Percentiles rank a stretch among this genome's conserved stretches.
Evolutionary conservation across 2,797 vertebrate genomes (phyloP).

Genomic region (Microctenopoma lineatum): DNA sequence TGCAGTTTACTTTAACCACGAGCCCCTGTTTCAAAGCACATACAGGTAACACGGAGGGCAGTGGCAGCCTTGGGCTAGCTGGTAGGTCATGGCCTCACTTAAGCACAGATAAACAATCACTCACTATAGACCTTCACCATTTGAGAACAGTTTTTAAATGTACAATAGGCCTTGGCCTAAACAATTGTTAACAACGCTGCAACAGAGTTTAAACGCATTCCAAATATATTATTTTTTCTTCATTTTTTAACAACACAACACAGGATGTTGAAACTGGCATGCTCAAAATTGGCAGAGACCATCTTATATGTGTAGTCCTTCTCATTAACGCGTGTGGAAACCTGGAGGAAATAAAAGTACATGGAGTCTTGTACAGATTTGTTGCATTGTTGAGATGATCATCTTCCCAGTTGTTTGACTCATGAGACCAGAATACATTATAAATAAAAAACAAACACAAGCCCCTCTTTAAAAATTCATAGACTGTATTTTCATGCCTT

Average conservation of each 20-base stretch:
- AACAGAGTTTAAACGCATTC: slow-evolving; percentile 86
- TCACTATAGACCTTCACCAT: slow-evolving; percentile 83
- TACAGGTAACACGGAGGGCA: slow-evolving; percentile 74
- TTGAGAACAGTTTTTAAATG: slow-evolving; percentile 77
- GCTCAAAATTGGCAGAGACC: slow-evolving; percentile 83
- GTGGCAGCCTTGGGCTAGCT: slow-evolving; percentile 79
- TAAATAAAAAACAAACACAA: slow-evolving; percentile 58
- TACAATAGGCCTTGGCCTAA: slow-evolving; percentile 78
- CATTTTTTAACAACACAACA: slow-evolving; percentile 82
- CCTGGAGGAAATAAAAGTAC: slow-evolving; percentile 48
- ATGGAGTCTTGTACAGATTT: slow-evolving; percentile 39
- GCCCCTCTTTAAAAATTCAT: slow-evolving; percentile 46
- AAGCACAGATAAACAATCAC: slow-evolving; percentile 85
- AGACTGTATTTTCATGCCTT: slow-evolving; percentile 61
- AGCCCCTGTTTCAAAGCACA: slow-evolving; percentile 72
- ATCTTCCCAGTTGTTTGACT: slow-evolving; percentile 43
- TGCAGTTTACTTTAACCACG: slow-evolving; percentile 47
- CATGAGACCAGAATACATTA: slow-evolving; percentile 40
- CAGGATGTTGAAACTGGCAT: slow-evolving; percentile 87
- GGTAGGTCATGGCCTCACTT: slow-evolving; percentile 80
- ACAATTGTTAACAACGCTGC: slow-evolving; percentile 82
- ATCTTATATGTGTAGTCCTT: slow-evolving; percentile 58
- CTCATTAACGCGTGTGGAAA: slow-evolving; percentile 37
- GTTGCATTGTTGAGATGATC: slow-evolving; percentile 57
- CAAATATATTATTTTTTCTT: slow-evolving; percentile 71